Evolutionary conservation across 2,888 invertebrate species (phyloP).

Genomic region (Hirtodrosophila trivittata): DNA sequence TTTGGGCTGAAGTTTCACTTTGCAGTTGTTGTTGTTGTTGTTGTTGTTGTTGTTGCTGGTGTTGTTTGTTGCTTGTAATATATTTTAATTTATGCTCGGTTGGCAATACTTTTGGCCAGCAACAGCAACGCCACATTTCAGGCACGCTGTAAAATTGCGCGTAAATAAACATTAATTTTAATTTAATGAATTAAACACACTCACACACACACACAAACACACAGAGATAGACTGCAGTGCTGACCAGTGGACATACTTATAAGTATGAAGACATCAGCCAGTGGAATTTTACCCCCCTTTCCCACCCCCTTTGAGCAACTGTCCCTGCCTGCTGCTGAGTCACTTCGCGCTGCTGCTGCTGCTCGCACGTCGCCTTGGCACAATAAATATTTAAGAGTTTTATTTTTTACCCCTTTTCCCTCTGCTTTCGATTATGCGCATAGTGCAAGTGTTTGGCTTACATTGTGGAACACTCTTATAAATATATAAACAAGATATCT

Average conservation of each 20-base stretch:
- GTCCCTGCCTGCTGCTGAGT: conserved; percentile 42
- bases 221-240: conserved; percentile 16
- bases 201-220: conserved; percentile 20
- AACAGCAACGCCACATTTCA: conserved; percentile 57
- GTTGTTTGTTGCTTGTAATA: conserved; percentile 53
- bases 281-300: conserved; percentile 26
- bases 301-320: neutral
- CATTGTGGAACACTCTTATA: conserved; percentile 27
- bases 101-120: conserved; percentile 74
- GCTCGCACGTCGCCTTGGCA: conserved; percentile 63
- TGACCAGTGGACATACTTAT: conserved; percentile 30
- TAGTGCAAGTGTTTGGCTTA: conserved; percentile 65
- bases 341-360: conserved; percentile 28
- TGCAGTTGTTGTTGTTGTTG: conserved; percentile 23
- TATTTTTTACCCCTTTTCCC: conserved; percentile 1
- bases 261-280: conserved; percentile 48
- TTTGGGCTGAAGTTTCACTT: conserved; percentile 39
- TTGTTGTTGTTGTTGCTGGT: conserved; percentile 15
- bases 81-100: conserved; percentile 77
- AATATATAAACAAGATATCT: conserved; percentile 16
- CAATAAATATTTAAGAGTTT: conserved; percentile 67
- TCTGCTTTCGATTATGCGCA: conserved; percentile 54
- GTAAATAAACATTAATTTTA: conserved; percentile 78
- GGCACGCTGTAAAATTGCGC: conserved; percentile 70
- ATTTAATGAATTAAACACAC: conserved; percentile 75